Percentiles rank a stretch among this genome's conserved stretches.
Conservation (phyloP, 2,888 invertebrate genomes). For the Chrysomela aeneicollis region DNA sequence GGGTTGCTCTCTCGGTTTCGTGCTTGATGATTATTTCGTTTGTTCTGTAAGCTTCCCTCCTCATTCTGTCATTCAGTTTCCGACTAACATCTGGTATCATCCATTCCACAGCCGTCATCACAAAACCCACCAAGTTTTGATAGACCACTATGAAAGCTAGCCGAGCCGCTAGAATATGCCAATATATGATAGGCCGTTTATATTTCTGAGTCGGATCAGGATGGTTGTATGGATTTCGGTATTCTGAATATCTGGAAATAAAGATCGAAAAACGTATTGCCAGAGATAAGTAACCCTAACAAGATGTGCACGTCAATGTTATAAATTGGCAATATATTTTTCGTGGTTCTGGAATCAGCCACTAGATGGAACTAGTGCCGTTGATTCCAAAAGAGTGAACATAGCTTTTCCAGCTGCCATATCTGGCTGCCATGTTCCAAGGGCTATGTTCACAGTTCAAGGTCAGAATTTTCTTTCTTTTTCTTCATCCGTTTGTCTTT, state of each 20-base stretch:
- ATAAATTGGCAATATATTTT: too few species aligned
- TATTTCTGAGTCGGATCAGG: slow-evolving; percentile 64
- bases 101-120: slow-evolving; percentile 78
- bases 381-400: too few species aligned
- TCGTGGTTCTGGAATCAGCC: too few species aligned
- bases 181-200: slow-evolving; percentile 72
- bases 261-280: too few species aligned
- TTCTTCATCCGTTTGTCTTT: too few species aligned
- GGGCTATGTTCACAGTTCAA: too few species aligned
- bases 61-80: slow-evolving; percentile 74
- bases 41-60: slow-evolving; percentile 75
- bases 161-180: slow-evolving; percentile 77
- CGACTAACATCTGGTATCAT: slow-evolving; percentile 79
- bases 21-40: slow-evolving; percentile 78
- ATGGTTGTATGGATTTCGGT: slow-evolving; percentile 68
- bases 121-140: slow-evolving; percentile 79
- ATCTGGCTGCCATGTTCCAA: too few species aligned
- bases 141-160: slow-evolving; percentile 80
- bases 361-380: too few species aligned
- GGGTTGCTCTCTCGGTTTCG: slow-evolving; percentile 66
- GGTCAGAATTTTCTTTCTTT: too few species aligned
- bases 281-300: too few species aligned
- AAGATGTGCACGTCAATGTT: too few species aligned
- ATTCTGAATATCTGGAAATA: slow-evolving; percentile 71
- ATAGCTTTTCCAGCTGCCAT: too few species aligned